These are phyloP conservation scores for Pammene fasciana DNA, from an alignment of 2,888 invertebrate species.

Conservation along the genomic window DNA sequence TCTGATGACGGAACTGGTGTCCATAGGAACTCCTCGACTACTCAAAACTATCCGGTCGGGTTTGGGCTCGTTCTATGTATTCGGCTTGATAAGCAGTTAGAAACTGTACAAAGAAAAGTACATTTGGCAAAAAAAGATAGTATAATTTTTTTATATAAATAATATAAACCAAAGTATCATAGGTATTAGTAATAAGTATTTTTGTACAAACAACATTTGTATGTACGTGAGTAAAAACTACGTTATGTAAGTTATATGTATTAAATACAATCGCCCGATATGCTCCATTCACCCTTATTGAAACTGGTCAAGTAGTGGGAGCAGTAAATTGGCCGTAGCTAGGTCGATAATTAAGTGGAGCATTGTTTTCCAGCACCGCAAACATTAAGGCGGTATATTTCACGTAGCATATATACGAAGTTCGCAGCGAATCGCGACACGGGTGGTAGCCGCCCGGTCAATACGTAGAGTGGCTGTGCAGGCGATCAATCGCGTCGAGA, in stretches of 20 bases:
- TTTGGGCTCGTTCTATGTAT: no score
- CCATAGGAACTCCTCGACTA: no score
- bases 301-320: slow-evolving; percentile 31
- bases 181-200: no score
- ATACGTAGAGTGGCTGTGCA: slow-evolving; percentile 82
- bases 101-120: no score
- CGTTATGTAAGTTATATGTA: not conserved
- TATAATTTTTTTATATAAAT: no score
- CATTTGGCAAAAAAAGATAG: no score
- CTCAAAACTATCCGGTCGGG: no score
- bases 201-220: no score
- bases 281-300: slow-evolving; percentile 3
- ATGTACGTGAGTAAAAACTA: no score
- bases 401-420: slow-evolving; percentile 67
- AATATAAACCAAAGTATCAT: no score
- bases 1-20: no score
- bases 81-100: no score
- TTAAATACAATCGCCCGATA: slow-evolving; percentile 9
- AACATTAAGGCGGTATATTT: slow-evolving; percentile 51
- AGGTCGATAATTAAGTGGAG: slow-evolving; percentile 42
- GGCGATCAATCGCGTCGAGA: slow-evolving; percentile 79
- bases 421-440: slow-evolving; percentile 73
- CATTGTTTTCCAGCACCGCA: slow-evolving; percentile 44
- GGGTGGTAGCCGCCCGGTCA: slow-evolving; percentile 79
- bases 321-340: slow-evolving; percentile 34